Base-by-base conservation (phyloP, 2,888 invertebrate genomes). In the Augiades crinisus region DNA sequence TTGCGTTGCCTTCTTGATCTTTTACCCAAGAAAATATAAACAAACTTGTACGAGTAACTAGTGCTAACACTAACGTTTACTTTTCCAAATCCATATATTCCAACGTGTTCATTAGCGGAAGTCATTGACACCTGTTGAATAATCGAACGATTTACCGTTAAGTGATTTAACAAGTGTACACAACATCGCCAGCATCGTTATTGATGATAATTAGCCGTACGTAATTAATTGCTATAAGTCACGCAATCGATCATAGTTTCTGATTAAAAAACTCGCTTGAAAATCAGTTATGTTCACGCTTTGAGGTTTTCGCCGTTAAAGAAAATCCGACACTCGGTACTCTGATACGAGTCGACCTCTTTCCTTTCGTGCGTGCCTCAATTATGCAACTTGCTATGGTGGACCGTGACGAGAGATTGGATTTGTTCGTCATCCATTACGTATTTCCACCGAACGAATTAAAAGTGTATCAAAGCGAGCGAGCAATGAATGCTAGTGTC, bases 221-320 rank as follows among this genome's bases (percentile, higher is more conserved):
- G 59, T 60, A 58, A 61, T 61, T 57, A 61, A 61, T 61, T 59
- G 53, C 51, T 22, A 10, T 27, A 41, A 14, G 54, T 55, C 61
- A 63, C 63, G 63, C 54, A 30, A 59, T 44, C 51, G 45, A 54
- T 56, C 47, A 50, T 54, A 54, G 55, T 54, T 52, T 8, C 17
- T 30, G 36, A 17, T 24, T 36, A 50, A 50, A 47, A n/a, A 47
- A 36, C 12, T 47, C 8, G 17, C 41, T 41, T 30, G 44, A 43
- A 49, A 49, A 36, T 24, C 50, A 41, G 43, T 36, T 36, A 43
- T 50, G 36, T 51, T 51, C 37, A 44, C 51, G 50, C 19, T 38
- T 45, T 17, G 8, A 38, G 31, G 22, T 52, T 45, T 33, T 44
- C 31, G 24, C 21, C 37, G 30, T 44, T 19, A 5, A 50, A 44